phyloP scores from a whole-genome alignment of 2,797 vertebrate species.

The Zalophus californianus region DNA sequence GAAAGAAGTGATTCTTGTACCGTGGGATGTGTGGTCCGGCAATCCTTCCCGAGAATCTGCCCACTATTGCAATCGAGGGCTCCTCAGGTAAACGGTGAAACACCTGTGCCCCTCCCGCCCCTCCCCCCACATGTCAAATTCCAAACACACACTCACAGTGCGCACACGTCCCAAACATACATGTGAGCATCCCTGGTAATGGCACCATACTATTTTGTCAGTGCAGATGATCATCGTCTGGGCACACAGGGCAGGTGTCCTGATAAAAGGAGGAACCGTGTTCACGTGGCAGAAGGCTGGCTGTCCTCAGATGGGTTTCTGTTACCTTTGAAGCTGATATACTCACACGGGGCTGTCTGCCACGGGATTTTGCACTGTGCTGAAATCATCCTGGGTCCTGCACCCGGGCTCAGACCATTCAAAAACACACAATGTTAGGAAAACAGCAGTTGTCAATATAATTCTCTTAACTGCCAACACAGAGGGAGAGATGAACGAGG shows the following conservation, averaged over 20 bases:
- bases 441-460: background rate
- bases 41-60: fast-evolving
- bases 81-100: background rate
- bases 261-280: fast-evolving
- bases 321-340: background rate
- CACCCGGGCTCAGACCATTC: background rate
- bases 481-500: background rate
- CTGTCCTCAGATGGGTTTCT: fast-evolving
- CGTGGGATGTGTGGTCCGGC: background rate
- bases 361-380: background rate
- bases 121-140: fast-evolving
- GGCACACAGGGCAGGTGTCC: fast-evolving
- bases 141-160: background rate
- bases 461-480: background rate
- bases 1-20: fast-evolving
- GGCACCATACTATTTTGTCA: fast-evolving
- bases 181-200: fast-evolving
- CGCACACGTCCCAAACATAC: fast-evolving
- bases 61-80: fast-evolving
- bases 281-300: fast-evolving
- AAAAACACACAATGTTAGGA: background rate
- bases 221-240: background rate
- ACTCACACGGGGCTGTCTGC: background rate
- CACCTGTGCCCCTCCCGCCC: background rate
- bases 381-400: background rate